These are phyloP conservation scores for Drosophila maculinotata DNA, from an alignment of 2,888 invertebrate species.

Conservation along the genomic window DNA sequence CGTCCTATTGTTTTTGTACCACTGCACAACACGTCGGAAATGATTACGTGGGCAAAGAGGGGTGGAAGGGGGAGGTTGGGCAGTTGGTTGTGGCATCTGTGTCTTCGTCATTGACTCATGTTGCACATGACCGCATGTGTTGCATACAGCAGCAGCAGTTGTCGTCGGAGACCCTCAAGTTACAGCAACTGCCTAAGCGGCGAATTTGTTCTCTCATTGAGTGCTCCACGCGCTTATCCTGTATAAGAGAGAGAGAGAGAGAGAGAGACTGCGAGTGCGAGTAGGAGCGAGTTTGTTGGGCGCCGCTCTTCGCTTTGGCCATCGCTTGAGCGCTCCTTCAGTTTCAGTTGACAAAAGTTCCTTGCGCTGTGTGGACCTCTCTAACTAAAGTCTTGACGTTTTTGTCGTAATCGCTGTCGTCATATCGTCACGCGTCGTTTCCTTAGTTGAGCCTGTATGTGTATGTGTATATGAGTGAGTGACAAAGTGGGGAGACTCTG, in stretches of 20 bases:
- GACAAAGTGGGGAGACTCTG: conserved; percentile 35
- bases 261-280: conserved; percentile 9
- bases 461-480: conserved; percentile 31
- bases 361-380: conserved; percentile 66
- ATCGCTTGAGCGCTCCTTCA: conserved; percentile 51
- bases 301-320: conserved; percentile 36
- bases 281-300: conserved; percentile 35
- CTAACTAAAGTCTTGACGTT: conserved; percentile 24
- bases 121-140: conserved; percentile 76
- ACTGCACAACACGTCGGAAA: conserved; percentile 68
- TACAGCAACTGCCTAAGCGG: conserved; percentile 24
- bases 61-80: neutral
- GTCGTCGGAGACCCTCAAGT: conserved; percentile 26
- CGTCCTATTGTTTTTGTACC: conserved; percentile 65
- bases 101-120: conserved; percentile 65
- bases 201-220: conserved; percentile 23
- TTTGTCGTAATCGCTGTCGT: conserved; percentile 46
- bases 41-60: conserved; percentile 49
- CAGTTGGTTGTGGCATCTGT: conserved; percentile 12
- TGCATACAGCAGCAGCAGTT: conserved; percentile 61
- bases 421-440: conserved; percentile 69
- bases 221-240: conserved; percentile 43
- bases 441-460: conserved; percentile 32
- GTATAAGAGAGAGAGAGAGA: conserved; percentile 13
- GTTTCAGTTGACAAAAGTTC: conserved; percentile 75